Evolutionary conservation across 2,113 vertebrate genomes (phyloP), one percentile per base, ranked within the genome.

Genomic region (Sialia sialis): DNA sequence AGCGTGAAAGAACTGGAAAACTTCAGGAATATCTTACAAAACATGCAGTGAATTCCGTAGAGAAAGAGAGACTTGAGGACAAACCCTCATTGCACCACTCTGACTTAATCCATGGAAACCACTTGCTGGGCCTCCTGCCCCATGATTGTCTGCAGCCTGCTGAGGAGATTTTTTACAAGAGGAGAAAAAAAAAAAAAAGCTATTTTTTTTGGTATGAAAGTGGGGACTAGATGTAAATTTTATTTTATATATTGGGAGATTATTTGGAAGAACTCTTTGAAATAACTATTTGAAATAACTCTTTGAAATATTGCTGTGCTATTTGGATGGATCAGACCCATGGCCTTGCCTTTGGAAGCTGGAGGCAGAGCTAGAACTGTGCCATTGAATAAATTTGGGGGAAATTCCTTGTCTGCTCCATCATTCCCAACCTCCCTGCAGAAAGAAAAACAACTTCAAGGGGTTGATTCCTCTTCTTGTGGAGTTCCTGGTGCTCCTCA

Each of bases 1-100:
- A 99, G 99, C 11, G 76, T 99, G 84, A 97, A 96, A 95, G 99
- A 99, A 95, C 94, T 99, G 97, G 97, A 99, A 92, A 99, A 98
- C 97, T 99, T 99, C 79, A 98, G 98, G 67, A 96, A 92, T 16
- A 96, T 99, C 84, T 96, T 99, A 25, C 62, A 96, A 25, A 96
- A 98, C 64, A 84, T 98, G 84, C 70, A 81, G 22, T 98, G 95
- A 97, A 68, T 9, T 43, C 11, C 6, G 0, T 10, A n/a, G 20
- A 51, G 36, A 43, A 25, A 49, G 54, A 89, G 51, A 69, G 26
- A 93, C 48, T 56, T 36, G 2, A 2, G 76, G 84, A 12, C 38
- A 51, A 75, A 44, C 32, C 46, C 3, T 20, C 2, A 0, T 76
- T 59, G 30, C 48, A 4, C 2, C 30, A 11, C 48, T 84, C 72